These are phyloP conservation scores for Mionectes macconnelli DNA, from an alignment of 2,113 vertebrate genomes.

Conservation along the genomic window DNA sequence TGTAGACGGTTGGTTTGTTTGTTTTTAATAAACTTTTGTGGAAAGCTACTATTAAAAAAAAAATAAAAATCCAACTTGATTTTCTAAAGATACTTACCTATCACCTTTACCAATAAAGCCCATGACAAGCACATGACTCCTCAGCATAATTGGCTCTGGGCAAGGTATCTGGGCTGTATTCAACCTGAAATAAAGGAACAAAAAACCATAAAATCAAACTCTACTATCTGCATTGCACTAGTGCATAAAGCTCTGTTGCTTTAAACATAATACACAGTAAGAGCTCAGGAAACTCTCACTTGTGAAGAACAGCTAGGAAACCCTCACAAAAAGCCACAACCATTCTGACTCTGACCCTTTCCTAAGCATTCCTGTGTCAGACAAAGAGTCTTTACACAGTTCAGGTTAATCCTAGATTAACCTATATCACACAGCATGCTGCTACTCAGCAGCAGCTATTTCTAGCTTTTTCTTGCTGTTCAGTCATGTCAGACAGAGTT, in stretches of 20 bases:
- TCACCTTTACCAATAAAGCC: slow-evolving; percentile 92
- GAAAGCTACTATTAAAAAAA: neutral
- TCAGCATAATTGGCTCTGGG: slow-evolving; percentile 89
- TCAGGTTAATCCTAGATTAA: slow-evolving; percentile 36
- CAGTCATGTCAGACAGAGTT: neutral
- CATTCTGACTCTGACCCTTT: neutral
- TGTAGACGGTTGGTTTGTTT: neutral
- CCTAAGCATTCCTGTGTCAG: neutral
- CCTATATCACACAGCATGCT: neutral
- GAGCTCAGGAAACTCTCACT: neutral
- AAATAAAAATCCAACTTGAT: neutral
- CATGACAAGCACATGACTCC: slow-evolving; percentile 96
- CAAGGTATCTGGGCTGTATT: slow-evolving; percentile 87
- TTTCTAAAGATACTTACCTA: slow-evolving; percentile 72
- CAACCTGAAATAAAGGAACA: slow-evolving; percentile 75
- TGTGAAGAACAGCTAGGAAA: neutral
- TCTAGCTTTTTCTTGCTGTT: neutral
- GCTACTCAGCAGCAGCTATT: slow-evolving; percentile 7
- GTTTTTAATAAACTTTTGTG: neutral
- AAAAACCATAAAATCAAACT: neutral
- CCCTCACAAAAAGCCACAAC: neutral
- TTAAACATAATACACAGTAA: neutral
- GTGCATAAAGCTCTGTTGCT: neutral
- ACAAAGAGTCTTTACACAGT: neutral
- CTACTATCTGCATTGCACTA: neutral